Evolutionary conservation across 2,888 invertebrate species (phyloP), one percentile per base, ranked within the genome.

Genomic region (Adela reaumurella): DNA sequence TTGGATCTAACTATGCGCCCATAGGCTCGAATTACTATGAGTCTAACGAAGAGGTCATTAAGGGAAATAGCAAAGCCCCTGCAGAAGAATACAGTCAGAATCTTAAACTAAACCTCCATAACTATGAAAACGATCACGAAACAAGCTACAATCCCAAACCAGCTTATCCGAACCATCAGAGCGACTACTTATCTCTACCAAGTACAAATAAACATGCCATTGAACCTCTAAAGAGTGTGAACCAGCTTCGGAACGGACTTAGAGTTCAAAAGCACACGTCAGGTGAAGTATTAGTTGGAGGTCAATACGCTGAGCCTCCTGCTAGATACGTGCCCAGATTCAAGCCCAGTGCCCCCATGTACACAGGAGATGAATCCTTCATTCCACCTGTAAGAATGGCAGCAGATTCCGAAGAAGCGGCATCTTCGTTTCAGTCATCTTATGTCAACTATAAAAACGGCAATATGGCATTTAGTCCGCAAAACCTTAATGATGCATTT

Each of bases 401-500:
- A 62, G 57, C 20, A n/a, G 64, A 70, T 24, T 51, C 62, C 0
- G 64, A 68, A 6, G 50, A 56, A 5, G 56, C 61, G 3, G 52
- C 58, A 17, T 65, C 71, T 24, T 66, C 65, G 0, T 60, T 65
- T 1, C 63, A 63, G 10, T 77, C 77, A 0, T 66, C 73, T 2
- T 77, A 77, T 47, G 67, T 70, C 1, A 77, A 77, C 52, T 76
- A 77, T 55, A 76, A 73, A 56, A 62, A 77, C 52, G 69, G 77
- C 49, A 78, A 79, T 50, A 61, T 77, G 62, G 77, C 77, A 2
- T 78, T 76, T 46, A 77, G 73, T 54, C 76, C 77, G 11, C 78
- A 79, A 57, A 78, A 78, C 51, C 55, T 76, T n/a, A 77, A 78
- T 49, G 76, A 77, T 54, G 76, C 67, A 46, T 79, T 78, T 62